Percentiles rank a stretch among this genome's conserved stretches.
Conservation (phyloP, 2,888 invertebrate genomes). For the Chouioia cunea region DNA sequence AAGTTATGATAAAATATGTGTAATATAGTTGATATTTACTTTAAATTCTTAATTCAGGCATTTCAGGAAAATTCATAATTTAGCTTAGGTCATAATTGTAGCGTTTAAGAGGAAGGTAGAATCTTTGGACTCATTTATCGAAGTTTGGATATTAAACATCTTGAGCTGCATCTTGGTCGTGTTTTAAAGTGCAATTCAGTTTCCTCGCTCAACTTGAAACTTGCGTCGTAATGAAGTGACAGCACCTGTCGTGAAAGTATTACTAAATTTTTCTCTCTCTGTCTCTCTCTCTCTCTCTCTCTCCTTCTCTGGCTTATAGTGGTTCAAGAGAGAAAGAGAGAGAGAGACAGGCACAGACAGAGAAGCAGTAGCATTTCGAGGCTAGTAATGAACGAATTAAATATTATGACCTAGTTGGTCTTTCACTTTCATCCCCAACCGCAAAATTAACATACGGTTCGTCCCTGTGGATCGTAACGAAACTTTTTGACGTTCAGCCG, state of each 20-base stretch:
- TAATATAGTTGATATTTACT: too few relatives aligned
- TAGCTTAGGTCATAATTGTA: neutral
- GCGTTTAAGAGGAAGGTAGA: slow-evolving; percentile 35
- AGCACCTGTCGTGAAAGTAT: slow-evolving; percentile 36
- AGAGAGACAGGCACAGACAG: neutral
- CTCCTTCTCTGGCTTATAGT: too few relatives aligned
- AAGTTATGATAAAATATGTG: too few relatives aligned
- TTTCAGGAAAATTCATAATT: slow-evolving; percentile 4
- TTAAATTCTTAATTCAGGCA: too few relatives aligned
- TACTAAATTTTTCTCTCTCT: slow-evolving; percentile 27
- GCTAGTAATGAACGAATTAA: too few relatives aligned
- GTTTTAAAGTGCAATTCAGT: slow-evolving; percentile 42
- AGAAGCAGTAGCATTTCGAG: neutral
- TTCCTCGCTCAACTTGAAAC: slow-evolving; percentile 27
- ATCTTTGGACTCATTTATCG: slow-evolving; percentile 41
- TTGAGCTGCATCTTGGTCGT: slow-evolving; percentile 38
- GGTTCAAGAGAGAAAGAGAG: too few relatives aligned
- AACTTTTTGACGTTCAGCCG: too few relatives aligned
- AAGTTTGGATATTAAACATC: slow-evolving; percentile 44
- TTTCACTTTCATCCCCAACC: too few relatives aligned
- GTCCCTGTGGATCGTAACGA: too few relatives aligned
- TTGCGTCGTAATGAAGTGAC: slow-evolving; percentile 41
- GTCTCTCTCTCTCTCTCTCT: too few relatives aligned
- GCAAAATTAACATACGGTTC: too few relatives aligned
- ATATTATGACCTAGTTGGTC: too few relatives aligned